Base-by-base conservation (phyloP, 2,888 invertebrate species). In the Polymixis lichenea region DNA sequence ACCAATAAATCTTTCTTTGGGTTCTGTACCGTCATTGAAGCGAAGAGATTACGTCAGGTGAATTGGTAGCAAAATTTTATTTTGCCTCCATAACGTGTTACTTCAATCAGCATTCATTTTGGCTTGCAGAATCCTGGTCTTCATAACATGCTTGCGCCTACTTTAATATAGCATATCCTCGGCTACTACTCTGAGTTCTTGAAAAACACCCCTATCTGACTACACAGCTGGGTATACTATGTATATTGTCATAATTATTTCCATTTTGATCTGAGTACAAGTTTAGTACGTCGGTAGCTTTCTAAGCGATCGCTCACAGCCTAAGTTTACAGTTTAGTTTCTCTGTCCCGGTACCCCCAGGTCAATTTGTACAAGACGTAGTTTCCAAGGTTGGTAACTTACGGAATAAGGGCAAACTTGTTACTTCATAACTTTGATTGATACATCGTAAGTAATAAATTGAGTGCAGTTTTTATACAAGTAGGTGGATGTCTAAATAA, bases 301-400 rank as follows among this genome's bases (percentile, higher is more conserved):
- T 56, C 75, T 73, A 81, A 86, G 80, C 75, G 79, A 86, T 77
- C 64, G 83, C 58, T 79, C 75, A 76, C 73, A 65, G 77, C 49
- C 73, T 60, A 69, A 83, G 85, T 83, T 85, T 61, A 72, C 49
- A 77, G 77, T 78, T 77, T 78, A 86, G 86, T 87, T 86, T 74
- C 75, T 78, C 82, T 71, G 67, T 74, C 80, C 75, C 66, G 72
- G 62, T 72, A 80, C 87, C 79, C 86, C 19, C 87, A 81, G 86
- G 87, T 86, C 80, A 83, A 87, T 80, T 86, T 87, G 74, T 74
- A 83, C 77, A 75, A 64, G 73, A 73, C 74, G 78, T 76, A 87
- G 79, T 86, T 87, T 65, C 83, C 81, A 87, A 87, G 87, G 83
- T 85, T 87, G 77, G 56, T 72, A 74, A 87, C 86, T 87, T 83